Evolutionary conservation across 2,797 vertebrate genomes (phyloP), one percentile per base, ranked within the genome.

Genomic region (Cirrhinus molitorella): DNA sequence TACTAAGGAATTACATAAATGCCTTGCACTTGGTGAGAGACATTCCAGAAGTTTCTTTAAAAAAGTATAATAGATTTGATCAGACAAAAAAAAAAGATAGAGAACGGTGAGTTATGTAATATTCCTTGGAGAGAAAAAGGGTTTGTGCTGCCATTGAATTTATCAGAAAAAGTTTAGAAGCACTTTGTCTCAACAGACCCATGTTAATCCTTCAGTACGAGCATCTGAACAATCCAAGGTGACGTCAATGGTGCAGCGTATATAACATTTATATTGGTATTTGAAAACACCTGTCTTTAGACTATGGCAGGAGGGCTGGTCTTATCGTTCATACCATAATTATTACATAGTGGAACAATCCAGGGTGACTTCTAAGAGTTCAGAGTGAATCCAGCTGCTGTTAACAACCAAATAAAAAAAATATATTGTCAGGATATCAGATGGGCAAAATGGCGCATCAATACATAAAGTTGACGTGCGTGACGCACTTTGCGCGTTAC

Each of bases 241-340:
- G 68, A 84, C 65, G 76, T 59, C 16, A 72, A 74, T 65, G 21
- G 34, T 43, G 23, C 16, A 45, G 8, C 7, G 10, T 53, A 37
- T 37, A 16, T 45, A 45, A 53, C 23, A 75, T 68, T 47, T 70
- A 55, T 75, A 80, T 25, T 49, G 45, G 63, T 21, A 28, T 86
- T 86, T 67, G 2, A 66, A 77, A 88, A 78, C 67, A 75, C 21
- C 34, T 74, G 80, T 81, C 57, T 76, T 73, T 75, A 83, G 65
- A 75, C 57, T 59, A 80, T 17, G 76, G 9, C 51, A 78, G 17
- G 23, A 76, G 47, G 45, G 57, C 12, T 76, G 34, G 73, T 45
- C 16, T 65, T 61, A 72, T 34, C 4, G 6, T 25, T 28, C 63
- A 71, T 57, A 71, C 79, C 70, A 80, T 74, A 76, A 37, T 59